Conservation (phyloP, 2,797 vertebrate species). For the Glossophaga mutica region DNA sequence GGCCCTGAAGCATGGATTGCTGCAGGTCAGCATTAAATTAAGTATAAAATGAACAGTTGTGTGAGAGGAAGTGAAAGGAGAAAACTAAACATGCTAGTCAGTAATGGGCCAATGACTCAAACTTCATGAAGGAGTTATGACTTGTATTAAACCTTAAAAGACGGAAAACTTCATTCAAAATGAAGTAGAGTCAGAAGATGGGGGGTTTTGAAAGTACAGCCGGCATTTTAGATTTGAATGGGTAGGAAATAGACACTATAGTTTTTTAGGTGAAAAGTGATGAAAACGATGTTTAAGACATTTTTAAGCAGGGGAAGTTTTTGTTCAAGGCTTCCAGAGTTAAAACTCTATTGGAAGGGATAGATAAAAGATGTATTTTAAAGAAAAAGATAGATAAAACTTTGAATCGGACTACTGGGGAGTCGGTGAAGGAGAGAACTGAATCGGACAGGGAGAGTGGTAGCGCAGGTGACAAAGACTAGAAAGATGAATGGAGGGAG, state of each 20-base stretch:
- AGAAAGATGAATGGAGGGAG: not conserved
- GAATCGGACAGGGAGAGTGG: not conserved
- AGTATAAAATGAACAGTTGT: not conserved
- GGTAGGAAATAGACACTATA: not conserved
- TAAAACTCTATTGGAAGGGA: not conserved
- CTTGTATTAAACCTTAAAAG: not conserved
- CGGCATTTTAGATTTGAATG: not conserved
- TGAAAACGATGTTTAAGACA: not conserved
- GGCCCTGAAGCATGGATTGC: not conserved
- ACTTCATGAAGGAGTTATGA: not conserved
- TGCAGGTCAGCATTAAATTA: not conserved
- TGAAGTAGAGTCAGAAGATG: not conserved
- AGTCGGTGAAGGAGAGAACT: not conserved
- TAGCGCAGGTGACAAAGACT: not conserved
- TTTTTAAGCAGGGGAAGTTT: not conserved
- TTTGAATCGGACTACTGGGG: not conserved
- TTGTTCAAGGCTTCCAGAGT: not conserved
- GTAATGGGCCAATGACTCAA: not conserved
- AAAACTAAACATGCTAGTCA: not conserved
- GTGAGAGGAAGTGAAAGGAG: not conserved
- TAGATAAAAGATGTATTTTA: not conserved
- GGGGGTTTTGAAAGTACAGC: not conserved
- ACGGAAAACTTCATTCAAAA: not conserved
- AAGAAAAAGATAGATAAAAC: not conserved
- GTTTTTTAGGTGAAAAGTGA: not conserved